Evolutionary conservation across 1,140 invertebrate genomes (phyloP), one percentile per base, ranked within the genome.

Genomic region (Drosophila triauraria): DNA sequence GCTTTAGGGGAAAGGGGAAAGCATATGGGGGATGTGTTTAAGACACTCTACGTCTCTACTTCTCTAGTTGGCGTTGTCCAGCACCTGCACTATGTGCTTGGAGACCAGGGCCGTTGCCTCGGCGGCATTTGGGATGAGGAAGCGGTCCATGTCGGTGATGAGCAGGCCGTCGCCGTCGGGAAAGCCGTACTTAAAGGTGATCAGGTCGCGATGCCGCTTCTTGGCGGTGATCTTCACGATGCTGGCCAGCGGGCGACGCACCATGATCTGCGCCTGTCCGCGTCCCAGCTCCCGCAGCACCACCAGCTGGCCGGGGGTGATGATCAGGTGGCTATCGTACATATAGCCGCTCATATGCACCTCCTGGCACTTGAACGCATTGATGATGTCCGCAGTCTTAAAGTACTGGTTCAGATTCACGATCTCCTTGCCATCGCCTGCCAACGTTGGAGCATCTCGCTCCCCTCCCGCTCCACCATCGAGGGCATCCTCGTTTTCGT

Each of bases 221-320:
- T 98, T 98, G 10, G 97, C 98, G 1, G 98, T 99, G 67, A 99
- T 99, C 94, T 98, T 98, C 13, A 99, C 97, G 80, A 99, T 98
- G 43, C 96, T 96, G 13, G 96, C 96, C 51, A 99, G 94, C 2
- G 97, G 96, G 40, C 98, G 95, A 74, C 97, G 95, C 0, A 97
- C 96, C 75, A 97, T 96, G 3, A 99, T 95, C 91, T 97, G 96
- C 0, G 96, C 98, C 80, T 95, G 95, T 7, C 96, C 95, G 64
- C 96, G 95, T 32, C 95, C 94, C 58, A 97, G 94, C 91, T 98
- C 97, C 44, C 98, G 95, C 42, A 99, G 93, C 48, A 99, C 96
- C 79, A 97, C 96, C 68, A 99, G 94, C 93, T 99, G 97, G 46
- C 95, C 97, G 80, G 96, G 95, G 4, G 97, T 99, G n/a, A 99